Base-by-base conservation (phyloP, 2,797 vertebrate species). In the Gymnocypris eckloni region DNA sequence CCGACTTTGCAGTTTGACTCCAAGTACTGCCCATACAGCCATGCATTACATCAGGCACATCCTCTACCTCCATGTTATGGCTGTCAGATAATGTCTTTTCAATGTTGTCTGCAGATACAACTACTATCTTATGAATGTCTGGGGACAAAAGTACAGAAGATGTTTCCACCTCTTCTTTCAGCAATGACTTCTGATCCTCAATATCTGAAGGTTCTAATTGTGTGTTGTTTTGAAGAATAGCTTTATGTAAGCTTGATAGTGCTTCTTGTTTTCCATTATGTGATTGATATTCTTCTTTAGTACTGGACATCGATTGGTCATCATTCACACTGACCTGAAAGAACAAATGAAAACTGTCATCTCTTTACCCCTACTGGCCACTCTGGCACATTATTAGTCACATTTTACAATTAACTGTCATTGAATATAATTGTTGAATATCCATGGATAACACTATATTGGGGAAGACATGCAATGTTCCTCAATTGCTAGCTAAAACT, bases 21-120 rank as follows among this genome's bases (percentile, higher is more conserved):
- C 0, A n/a, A 59, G 56, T 28, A 15, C 48, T 39, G 11, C 41
- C 77, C 69, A 86, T 88, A 87, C 11, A 8, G 22, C 80, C 73
- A 59, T 76, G n/a, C 12, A 71, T 4, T 6, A 61, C 82, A 41
- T 85, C 81, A 7, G 64, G 81, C 16, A 56, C 16, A 72, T 90
- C 71, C 22, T 90, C 81, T 25, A 88, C 73, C 6, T 43, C n/a
- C 45, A 85, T 78, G 71, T 33, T 80, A 78, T 79, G 61, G 67
- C 33, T 81, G n/a, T 89, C 75, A 66, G 66, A 52, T 41, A 33
- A 59, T 71, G 37, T 25, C 10, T 64, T 79, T 37, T 79, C 61
- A 33, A 56, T 7, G 20, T 22, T 64, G 18, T 83, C 81, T 28
- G 9, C 50, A 82, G 37, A 59, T 41, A 39, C 52, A 50, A 33